Evolutionary conservation across 64 coral and sea anemone genomes (phyloP), one percentile per base, ranked within the genome.

Genomic region (Stichodactyla helianthus): DNA sequence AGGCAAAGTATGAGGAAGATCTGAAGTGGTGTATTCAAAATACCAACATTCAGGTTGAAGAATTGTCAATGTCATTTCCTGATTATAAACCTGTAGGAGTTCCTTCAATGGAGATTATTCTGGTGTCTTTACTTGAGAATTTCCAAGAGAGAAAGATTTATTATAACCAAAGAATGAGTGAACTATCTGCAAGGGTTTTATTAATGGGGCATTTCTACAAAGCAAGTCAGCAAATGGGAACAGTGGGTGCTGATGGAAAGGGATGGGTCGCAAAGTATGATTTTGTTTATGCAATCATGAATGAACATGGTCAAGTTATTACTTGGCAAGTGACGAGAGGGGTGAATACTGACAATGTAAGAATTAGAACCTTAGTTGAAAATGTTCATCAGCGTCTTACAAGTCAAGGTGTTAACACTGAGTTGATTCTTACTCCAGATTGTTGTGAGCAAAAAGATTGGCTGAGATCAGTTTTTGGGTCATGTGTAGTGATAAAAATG

Each of bases 281-380:
- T 52, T 70, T 82, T 52, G 82, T 92, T 26, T 92, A 71, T 77
- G 79, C 90, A 25, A 67, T 92, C 28, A 87, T 92, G 90, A 92
- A 92, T 82, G 90, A 92, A 54, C 80, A 92, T 53, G 90, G 90
- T 14, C 90, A 92, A 83, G 85, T 92, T n/a, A 82, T 92, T 23
- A 77, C 90, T 10, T 92, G 90, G 90, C 85, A 92, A 83, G 85
- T 83, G 55, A 92, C 84, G 22, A 92, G 82, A 70, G 85, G 86
- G 20, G 87, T 14, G 51, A 77, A 82, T 71, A 65, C 57, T 15
- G 79, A 82, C 4, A 78, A 92, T 28, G 85, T 87, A 7, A n/a
- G 28, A 57, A 67, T 87, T 5, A n/a, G 28, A 57, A 67, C 63
- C 22, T 50, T 92, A 55, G 51, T 92, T 53, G 6, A 67, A 6